A percentile compares a stretch with the other conserved stretches of the same genome.
Conservation (phyloP, 1,140 invertebrate genomes). For the Ectropis grisescens region DNA sequence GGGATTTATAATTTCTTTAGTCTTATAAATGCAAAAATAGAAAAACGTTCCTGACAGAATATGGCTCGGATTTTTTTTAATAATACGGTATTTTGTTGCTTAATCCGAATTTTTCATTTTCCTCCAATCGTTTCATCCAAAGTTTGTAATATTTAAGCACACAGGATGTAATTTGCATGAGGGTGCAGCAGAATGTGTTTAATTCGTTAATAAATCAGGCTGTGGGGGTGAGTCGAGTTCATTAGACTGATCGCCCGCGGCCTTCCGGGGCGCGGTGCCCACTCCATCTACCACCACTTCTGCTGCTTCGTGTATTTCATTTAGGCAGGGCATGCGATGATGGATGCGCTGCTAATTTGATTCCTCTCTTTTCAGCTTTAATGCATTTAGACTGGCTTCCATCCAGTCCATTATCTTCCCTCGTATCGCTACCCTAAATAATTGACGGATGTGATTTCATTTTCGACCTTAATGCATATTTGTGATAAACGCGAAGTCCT, state of each 20-base stretch:
- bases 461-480: too few relatives aligned
- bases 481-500: too few relatives aligned
- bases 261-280: constrained; percentile 54
- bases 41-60: too few relatives aligned
- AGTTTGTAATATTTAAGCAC: background rate
- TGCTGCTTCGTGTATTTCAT: constrained; percentile 53
- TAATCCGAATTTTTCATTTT: too few relatives aligned
- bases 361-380: constrained; percentile 8
- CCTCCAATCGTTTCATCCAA: too few relatives aligned
- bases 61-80: too few relatives aligned
- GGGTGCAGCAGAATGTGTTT: constrained; percentile 66
- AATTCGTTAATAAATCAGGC: constrained; percentile 70
- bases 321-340: constrained; percentile 30
- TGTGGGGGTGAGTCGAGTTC: constrained; percentile 52
- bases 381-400: background rate
- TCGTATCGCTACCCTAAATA: background rate
- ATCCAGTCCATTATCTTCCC: too few relatives aligned
- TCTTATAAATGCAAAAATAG: too few relatives aligned
- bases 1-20: too few relatives aligned
- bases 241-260: constrained; percentile 63
- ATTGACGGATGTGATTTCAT: background rate
- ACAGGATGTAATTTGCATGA: constrained; percentile 29
- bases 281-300: constrained; percentile 35
- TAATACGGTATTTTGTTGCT: too few relatives aligned
- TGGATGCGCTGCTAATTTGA: constrained; percentile 20